Percentiles rank a stretch among this genome's conserved stretches.
phyloP scores from a whole-genome alignment of 2,888 invertebrate species.

The Ametastegia equiseti region DNA sequence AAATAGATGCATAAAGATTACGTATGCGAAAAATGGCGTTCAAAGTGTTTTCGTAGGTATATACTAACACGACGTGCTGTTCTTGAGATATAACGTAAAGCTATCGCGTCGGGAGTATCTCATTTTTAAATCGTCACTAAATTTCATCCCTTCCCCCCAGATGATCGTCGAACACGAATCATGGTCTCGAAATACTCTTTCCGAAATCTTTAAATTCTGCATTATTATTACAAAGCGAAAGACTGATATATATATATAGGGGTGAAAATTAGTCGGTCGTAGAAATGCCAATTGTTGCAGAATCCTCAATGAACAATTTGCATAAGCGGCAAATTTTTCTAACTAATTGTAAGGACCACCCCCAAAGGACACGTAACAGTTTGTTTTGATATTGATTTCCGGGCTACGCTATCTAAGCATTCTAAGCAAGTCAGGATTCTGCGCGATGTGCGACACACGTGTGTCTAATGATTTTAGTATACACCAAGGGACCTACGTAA shows the following conservation, averaged over 20 bases:
- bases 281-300: too few species aligned
- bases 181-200: neutral
- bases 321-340: neutral
- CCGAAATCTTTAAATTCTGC: neutral
- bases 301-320: neutral
- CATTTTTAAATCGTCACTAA: slow-evolving; percentile 1
- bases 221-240: neutral
- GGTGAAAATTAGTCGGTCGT: too few species aligned
- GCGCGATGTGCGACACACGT: slow-evolving; percentile 71
- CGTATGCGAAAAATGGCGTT: slow-evolving; percentile 23
- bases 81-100: slow-evolving; percentile 1
- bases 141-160: neutral
- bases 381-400: slow-evolving; percentile 74
- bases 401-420: slow-evolving; percentile 69
- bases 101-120: neutral
- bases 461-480: slow-evolving; percentile 74
- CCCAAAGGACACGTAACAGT: slow-evolving; percentile 46
- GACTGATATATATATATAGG: too few species aligned
- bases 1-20: slow-evolving; percentile 52
- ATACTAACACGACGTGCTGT: slow-evolving; percentile 7
- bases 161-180: neutral
- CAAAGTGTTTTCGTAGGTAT: slow-evolving; percentile 43
- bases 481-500: slow-evolving; percentile 61
- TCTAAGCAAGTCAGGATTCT: slow-evolving; percentile 70
- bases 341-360: neutral